Conservation (phyloP, 2,888 invertebrate species). For the Anoncus sp. region DNA sequence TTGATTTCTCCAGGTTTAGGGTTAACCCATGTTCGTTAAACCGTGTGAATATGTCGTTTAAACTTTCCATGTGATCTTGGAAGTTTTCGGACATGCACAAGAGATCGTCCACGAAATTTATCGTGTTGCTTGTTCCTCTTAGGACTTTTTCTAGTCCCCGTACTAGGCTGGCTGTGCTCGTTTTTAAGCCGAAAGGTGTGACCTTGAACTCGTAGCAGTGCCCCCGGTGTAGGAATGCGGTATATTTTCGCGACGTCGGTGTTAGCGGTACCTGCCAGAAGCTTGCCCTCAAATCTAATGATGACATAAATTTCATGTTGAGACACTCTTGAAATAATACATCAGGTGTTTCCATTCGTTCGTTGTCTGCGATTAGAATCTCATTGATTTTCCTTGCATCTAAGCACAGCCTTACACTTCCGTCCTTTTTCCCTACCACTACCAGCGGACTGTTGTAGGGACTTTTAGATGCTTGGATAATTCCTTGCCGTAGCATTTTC, state of each 20-base stretch:
- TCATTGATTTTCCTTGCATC: slow-evolving; percentile 18
- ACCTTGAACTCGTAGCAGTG: slow-evolving; percentile 1
- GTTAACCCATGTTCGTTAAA: not conserved
- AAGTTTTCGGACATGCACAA: slow-evolving; percentile 10
- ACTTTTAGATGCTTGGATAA: slow-evolving; percentile 72
- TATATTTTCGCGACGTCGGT: not conserved
- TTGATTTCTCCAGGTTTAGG: slow-evolving; percentile 1
- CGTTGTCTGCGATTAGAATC: slow-evolving; percentile 7
- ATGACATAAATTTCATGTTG: not conserved
- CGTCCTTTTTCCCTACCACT: slow-evolving; percentile 15
- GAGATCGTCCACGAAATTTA: slow-evolving; percentile 16
- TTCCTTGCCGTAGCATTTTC: slow-evolving; percentile 72
- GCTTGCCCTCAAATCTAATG: slow-evolving; percentile 1
- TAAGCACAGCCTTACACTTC: not conserved
- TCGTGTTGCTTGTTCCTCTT: not conserved
- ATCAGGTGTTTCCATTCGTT: slow-evolving; percentile 4
- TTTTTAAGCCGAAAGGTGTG: slow-evolving; percentile 6
- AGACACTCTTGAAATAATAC: not conserved
- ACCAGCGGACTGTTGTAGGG: slow-evolving; percentile 70
- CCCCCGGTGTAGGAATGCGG: slow-evolving; percentile 1
- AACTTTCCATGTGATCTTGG: not conserved
- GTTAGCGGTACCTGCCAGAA: slow-evolving; percentile 16
- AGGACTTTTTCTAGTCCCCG: not conserved
- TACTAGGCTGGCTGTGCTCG: not conserved
- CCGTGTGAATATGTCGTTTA: not conserved